Evolutionary conservation across 2,113 vertebrate species (phyloP), one percentile per base, ranked within the genome.

Genomic region (Austrofundulus limnaeus): DNA sequence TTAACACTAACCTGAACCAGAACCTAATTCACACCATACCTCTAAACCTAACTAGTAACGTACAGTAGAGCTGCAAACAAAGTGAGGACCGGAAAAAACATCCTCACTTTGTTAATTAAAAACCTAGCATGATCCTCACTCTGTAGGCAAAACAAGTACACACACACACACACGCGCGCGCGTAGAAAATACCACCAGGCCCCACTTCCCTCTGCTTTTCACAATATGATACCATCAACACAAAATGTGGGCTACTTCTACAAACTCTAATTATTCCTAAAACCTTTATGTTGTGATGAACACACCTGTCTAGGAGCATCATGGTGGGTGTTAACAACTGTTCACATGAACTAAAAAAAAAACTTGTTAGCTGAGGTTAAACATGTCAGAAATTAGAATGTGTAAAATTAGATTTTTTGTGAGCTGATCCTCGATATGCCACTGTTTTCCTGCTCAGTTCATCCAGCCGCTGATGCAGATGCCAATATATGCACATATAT

Each of bases 401-500:
- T 19, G 34, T n/a, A 14, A 39, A 2, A 21, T 24, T 23, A 19
- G 13, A 41, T n/a, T 19, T 46, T 46, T 23, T 8, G 19, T 39
- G n/a, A n/a, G 5, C 37, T 56, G 21, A 24, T 56, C 15, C 19
- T 19, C 51, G 16, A 41, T 11, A 41, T 56, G 20, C 10, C 37
- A 23, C 7, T 41, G 5, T 56, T 41, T 41, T 56, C 53, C 53
- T 23, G 16, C 37, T 56, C 53, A 17, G 20, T 43, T 43, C 41
- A 9, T 43, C 39, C 55, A 43, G 20, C 15, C 38, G 21, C 37
- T 41, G 21, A 41, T 56, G 38, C 55, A 58, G 23, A 58, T 58
- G 39, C 55, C 54, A 43, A 58, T 58, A 58, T 43, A 58, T 37
- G 43, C 57, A 47, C 57, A 49, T 38, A 61, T 49, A 38, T 61